These are phyloP conservation scores for Agelaius tricolor DNA, from an alignment of 2,113 vertebrate species.

Conservation along the genomic window DNA sequence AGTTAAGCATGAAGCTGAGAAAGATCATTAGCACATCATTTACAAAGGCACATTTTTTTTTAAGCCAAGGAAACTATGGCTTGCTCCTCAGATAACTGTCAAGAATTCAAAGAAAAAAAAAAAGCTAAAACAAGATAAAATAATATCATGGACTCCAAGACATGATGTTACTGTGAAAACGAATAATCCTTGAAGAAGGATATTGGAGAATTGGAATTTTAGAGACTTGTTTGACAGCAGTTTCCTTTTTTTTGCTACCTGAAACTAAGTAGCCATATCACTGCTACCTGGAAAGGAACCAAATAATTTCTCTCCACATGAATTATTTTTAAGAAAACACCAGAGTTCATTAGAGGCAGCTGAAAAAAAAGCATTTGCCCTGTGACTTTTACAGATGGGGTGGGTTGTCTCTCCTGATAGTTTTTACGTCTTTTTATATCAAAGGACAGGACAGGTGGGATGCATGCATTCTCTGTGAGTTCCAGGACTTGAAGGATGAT, in stretches of 20 bases:
- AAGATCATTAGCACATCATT: neutral
- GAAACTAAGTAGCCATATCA: neutral
- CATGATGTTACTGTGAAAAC: neutral
- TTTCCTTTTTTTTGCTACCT: neutral
- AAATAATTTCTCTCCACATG: neutral
- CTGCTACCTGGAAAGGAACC: neutral
- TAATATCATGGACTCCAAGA: neutral
- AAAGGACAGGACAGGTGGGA: neutral
- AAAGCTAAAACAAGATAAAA: neutral
- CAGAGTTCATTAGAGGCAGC: neutral
- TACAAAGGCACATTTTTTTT: neutral
- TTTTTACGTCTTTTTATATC: neutral
- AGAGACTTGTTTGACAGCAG: neutral
- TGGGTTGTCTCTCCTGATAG: neutral
- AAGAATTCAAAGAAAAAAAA: neutral
- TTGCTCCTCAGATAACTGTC: neutral
- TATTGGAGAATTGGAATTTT: neutral
- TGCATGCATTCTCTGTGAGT: rapidly evolving
- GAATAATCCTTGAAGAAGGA: neutral
- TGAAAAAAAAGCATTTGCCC: neutral
- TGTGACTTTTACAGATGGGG: neutral
- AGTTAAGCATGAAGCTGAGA: neutral
- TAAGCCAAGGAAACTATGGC: neutral
- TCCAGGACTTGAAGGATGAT: neutral
- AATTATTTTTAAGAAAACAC: neutral